phyloP scores from a whole-genome alignment of 2,113 vertebrate species.

The Upupa epops region DNA sequence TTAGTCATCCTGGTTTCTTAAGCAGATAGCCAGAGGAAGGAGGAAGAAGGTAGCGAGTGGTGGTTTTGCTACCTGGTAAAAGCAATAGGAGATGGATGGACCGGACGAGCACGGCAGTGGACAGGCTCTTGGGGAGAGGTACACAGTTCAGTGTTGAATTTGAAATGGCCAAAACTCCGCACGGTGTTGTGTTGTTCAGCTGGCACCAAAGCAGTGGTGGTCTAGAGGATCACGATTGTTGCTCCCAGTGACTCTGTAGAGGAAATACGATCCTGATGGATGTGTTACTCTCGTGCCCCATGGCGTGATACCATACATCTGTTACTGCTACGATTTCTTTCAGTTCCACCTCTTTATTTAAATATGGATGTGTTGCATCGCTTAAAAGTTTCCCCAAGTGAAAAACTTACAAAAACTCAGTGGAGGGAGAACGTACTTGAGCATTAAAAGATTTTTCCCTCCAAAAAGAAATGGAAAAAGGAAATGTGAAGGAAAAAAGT shows the following conservation, averaged over 20 bases:
- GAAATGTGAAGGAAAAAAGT: not conserved
- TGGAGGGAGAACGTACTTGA: not conserved
- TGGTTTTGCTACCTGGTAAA: not conserved
- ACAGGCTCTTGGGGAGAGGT: not conserved
- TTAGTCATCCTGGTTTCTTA: not conserved
- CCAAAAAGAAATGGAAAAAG: not conserved
- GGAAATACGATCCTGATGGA: not conserved
- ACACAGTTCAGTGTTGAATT: not conserved
- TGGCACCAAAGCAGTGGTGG: not conserved
- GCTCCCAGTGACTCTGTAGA: not conserved
- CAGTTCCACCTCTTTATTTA: not conserved
- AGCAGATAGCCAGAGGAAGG: not conserved
- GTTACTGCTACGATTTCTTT: not conserved
- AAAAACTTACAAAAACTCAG: not conserved
- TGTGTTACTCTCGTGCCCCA: not conserved
- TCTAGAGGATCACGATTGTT: not conserved
- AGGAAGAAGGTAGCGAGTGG: fast-evolving
- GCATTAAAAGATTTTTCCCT: not conserved
- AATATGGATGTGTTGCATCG: not conserved
- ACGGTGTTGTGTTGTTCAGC: not conserved
- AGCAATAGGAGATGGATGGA: not conserved
- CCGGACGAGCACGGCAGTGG: not conserved
- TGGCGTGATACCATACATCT: not conserved
- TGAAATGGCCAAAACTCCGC: not conserved
- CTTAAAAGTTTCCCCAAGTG: not conserved